These are phyloP conservation scores for Sebastes cheni DNA, from an alignment of 2,797 vertebrate genomes.

Conservation along the genomic window DNA sequence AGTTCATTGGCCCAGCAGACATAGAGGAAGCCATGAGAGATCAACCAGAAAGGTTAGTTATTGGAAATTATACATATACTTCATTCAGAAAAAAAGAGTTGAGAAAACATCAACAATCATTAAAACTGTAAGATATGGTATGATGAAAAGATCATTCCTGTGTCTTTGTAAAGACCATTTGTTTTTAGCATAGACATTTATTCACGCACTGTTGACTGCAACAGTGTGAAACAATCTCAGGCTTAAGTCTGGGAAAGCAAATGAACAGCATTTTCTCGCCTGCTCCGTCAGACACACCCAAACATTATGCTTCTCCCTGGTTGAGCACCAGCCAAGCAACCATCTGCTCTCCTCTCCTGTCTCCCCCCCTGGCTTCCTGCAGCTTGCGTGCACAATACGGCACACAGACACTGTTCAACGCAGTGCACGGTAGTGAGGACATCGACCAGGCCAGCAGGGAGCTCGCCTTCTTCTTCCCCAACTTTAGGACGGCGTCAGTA, in stretches of 20 bases:
- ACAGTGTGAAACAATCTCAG: slow-evolving; percentile 44
- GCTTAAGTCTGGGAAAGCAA: slow-evolving; percentile 46
- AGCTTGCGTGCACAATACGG: slow-evolving; percentile 91
- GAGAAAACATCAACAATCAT: not conserved
- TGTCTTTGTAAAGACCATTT: not conserved
- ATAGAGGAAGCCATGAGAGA: slow-evolving; percentile 82
- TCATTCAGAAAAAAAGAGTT: not conserved
- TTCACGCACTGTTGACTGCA: slow-evolving; percentile 31
- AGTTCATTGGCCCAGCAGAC: slow-evolving; percentile 87
- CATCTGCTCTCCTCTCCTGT: slow-evolving; percentile 75
- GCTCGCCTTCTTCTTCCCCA: slow-evolving; percentile 89
- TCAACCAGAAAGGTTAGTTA: slow-evolving; percentile 84
- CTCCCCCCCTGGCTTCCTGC: slow-evolving; percentile 57
- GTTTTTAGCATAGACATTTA: slow-evolving; percentile 8
- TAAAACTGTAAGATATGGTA: not conserved
- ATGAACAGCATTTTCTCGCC: slow-evolving; percentile 61
- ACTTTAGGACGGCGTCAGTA: slow-evolving; percentile 73
- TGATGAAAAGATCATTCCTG: not conserved
- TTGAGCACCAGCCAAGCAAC: slow-evolving; percentile 71
- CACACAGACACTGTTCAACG: slow-evolving; percentile 87
- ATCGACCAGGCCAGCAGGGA: slow-evolving; percentile 85
- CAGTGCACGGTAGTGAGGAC: slow-evolving; percentile 87
- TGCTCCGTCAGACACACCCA: slow-evolving; percentile 75
- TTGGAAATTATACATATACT: slow-evolving; percentile 33
- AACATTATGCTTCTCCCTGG: slow-evolving; percentile 68